phyloP scores from a whole-genome alignment of 2,888 invertebrate genomes.

The Loripinus fragilis region DNA sequence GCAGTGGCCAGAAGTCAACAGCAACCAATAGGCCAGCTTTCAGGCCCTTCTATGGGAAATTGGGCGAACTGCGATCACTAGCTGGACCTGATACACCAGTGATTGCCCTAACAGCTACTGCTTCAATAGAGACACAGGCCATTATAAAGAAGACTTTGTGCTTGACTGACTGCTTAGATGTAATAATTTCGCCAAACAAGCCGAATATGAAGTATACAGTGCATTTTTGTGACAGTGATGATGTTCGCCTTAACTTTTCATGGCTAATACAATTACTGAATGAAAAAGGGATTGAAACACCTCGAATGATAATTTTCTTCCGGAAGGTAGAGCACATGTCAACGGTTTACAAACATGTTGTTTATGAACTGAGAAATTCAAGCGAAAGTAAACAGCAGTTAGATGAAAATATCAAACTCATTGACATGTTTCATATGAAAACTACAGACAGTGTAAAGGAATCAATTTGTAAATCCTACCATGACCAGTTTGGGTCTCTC shows the following conservation, averaged over 20 bases:
- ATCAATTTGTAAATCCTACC: constrained; percentile 33
- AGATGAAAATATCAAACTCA: constrained; percentile 40
- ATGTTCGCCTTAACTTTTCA: constrained; percentile 24
- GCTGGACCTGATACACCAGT: constrained; percentile 22
- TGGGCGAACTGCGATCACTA: constrained; percentile 25
- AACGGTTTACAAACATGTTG: constrained; percentile 22
- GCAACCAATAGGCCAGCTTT: constrained; percentile 12
- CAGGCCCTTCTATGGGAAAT: constrained; percentile 15
- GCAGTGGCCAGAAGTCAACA: neutral
- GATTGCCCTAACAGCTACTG: constrained; percentile 42
- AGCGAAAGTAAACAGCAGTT: neutral
- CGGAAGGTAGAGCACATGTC: constrained; percentile 29
- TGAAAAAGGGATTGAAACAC: neutral
- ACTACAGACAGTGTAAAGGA: constrained; percentile 39
- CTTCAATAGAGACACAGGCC: constrained; percentile 27
- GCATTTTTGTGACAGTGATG: constrained; percentile 1
- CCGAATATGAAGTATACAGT: constrained; percentile 33
- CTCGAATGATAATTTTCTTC: constrained; percentile 31
- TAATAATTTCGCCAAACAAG: constrained; percentile 23
- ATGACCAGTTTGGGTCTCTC: constrained; percentile 30
- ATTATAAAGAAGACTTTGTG: constrained; percentile 23
- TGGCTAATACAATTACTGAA: constrained; percentile 32
- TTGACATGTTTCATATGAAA: too few relatives aligned
- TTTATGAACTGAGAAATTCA: constrained; percentile 3
- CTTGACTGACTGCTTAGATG: neutral